phyloP scores from a whole-genome alignment of 2,888 invertebrate species.

The Ennomos erosarius region DNA sequence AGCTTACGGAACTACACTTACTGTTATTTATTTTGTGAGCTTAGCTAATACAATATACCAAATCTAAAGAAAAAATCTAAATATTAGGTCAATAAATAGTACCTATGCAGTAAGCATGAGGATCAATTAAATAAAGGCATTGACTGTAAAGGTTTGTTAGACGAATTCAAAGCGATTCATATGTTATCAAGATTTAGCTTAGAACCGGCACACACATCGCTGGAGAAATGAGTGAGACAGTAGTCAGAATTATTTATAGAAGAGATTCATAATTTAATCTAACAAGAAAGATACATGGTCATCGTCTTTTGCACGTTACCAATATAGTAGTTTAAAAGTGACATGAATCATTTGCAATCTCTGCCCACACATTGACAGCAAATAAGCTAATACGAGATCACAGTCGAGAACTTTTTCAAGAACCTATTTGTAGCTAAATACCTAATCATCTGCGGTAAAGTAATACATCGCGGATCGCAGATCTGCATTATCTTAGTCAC shows the following conservation, averaged over 20 bases:
- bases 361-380: conserved; percentile 48
- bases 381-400: conserved; percentile 43
- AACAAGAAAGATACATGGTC: conserved; percentile 47
- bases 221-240: conserved; percentile 36
- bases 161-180: not conserved
- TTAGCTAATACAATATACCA: no score
- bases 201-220: conserved; percentile 21
- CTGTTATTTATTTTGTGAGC: no score
- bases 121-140: no score
- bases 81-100: no score
- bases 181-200: conserved; percentile 8
- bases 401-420: conserved; percentile 37
- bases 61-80: no score
- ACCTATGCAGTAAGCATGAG: no score
- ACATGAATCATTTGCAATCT: conserved; percentile 50
- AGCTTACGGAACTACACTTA: no score
- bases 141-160: no score
- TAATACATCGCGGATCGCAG: conserved; percentile 24
- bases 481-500: no score
- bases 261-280: conserved; percentile 43
- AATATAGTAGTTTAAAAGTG: conserved; percentile 48
- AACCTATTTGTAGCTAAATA: no score
- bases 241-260: conserved; percentile 37
- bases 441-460: conserved; percentile 28
- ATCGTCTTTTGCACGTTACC: conserved; percentile 42